A percentile compares a stretch with the other conserved stretches of the same genome.
These are phyloP conservation scores for Epistrophe grossulariae DNA, from an alignment of 2,888 invertebrate species.

Conservation along the genomic window DNA sequence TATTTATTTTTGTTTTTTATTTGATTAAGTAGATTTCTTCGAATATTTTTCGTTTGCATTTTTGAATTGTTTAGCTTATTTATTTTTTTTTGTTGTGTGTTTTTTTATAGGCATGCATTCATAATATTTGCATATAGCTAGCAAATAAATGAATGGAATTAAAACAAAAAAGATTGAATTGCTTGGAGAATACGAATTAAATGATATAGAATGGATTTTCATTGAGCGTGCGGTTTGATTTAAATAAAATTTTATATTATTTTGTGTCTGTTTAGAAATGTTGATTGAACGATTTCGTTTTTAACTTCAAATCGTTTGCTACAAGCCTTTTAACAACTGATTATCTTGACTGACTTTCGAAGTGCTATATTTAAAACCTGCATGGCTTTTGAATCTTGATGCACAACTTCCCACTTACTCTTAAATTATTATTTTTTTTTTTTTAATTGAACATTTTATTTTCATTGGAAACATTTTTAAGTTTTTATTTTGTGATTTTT, in stretches of 20 bases:
- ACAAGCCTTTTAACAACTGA: neutral
- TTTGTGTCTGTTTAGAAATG: neutral
- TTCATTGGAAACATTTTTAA: conserved; percentile 3
- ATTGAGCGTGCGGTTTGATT: conserved; percentile 4
- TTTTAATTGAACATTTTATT: neutral
- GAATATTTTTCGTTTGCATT: conserved; percentile 53
- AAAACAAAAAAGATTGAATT: conserved; percentile 6
- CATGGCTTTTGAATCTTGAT: conserved; percentile 51
- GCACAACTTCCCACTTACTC: conserved; percentile 44
- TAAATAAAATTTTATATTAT: neutral
- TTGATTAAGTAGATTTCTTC: conserved; percentile 33
- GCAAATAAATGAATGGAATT: conserved; percentile 8
- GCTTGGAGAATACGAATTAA: neutral
- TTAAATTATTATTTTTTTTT: neutral
- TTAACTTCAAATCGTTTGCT: neutral
- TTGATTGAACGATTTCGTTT: neutral
- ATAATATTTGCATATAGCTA: conserved; percentile 33
- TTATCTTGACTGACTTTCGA: conserved; percentile 28
- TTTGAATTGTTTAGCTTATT: conserved; percentile 57
- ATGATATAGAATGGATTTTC: neutral
- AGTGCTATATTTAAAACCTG: conserved; percentile 31
- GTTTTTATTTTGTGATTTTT: neutral
- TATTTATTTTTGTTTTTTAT: conserved; percentile 35
- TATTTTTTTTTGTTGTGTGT: conserved; percentile 20
- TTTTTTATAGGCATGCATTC: conserved; percentile 51